phyloP scores from a whole-genome alignment of 1,140 invertebrate species.

The Meteorus sp. region DNA sequence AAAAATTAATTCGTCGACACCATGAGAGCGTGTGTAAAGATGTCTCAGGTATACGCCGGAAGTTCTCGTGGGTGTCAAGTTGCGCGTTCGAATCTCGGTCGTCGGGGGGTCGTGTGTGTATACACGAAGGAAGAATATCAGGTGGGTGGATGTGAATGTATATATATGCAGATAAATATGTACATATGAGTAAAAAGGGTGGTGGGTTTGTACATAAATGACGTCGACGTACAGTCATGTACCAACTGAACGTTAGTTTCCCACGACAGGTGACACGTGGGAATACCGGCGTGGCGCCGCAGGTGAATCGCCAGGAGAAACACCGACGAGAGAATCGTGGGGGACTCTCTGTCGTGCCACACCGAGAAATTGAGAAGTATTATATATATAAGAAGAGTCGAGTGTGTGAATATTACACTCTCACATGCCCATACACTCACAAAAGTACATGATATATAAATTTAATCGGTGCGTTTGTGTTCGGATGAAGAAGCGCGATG shows the following conservation, averaged over 20 bases:
- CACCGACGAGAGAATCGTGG: constrained; percentile 14
- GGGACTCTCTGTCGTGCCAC: no score
- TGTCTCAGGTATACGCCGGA: constrained; percentile 13
- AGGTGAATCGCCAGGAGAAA: constrained; percentile 46
- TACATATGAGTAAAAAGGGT: no score
- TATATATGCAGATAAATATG: no score
- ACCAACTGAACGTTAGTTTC: constrained; percentile 43
- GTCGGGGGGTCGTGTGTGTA: constrained; percentile 21
- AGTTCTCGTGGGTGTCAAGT: constrained; percentile 31
- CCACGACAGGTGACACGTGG: constrained; percentile 59
- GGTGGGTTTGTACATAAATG: constrained; percentile 23
- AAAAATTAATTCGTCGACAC: constrained; percentile 2
- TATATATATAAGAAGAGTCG: no score
- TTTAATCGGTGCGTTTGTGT: not conserved
- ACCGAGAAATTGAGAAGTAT: no score
- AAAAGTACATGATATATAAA: not conserved
- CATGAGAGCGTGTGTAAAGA: not conserved
- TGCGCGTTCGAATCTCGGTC: constrained; percentile 25
- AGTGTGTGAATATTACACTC: not conserved
- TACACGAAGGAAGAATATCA: constrained; percentile 22
- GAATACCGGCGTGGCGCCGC: constrained; percentile 48
- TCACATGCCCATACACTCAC: no score
- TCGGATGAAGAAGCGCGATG: not conserved
- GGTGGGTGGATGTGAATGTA: constrained; percentile 31
- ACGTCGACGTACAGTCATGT: no score